Conservation (phyloP, 2,888 invertebrate species). For the Apodemia duryi region DNA sequence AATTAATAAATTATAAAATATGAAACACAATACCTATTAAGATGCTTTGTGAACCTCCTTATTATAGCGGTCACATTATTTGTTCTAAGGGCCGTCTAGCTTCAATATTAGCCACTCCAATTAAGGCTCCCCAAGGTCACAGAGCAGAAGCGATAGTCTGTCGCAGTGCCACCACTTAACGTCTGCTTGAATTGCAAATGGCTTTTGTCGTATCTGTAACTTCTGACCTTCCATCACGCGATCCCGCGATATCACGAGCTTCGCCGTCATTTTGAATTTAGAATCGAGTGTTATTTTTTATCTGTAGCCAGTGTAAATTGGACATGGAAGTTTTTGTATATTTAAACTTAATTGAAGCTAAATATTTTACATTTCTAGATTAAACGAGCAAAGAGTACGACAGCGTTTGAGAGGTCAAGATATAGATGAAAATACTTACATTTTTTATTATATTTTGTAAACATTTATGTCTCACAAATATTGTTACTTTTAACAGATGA, state of each 20-base stretch:
- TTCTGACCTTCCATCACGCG: conserved; percentile 45
- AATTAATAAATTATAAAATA: background rate
- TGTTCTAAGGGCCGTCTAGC: conserved; percentile 3
- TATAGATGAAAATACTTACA: too few species aligned
- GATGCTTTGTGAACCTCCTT: background rate
- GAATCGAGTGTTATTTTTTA: conserved; percentile 25
- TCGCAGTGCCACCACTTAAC: conserved; percentile 43
- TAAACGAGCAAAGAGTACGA: too few species aligned
- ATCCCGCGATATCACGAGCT: conserved; percentile 46
- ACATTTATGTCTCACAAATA: too few species aligned
- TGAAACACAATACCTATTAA: background rate
- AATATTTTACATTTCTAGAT: background rate
- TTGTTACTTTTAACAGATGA: too few species aligned
- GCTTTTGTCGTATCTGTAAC: conserved; percentile 35
- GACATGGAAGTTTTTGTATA: background rate
- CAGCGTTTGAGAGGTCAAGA: too few species aligned
- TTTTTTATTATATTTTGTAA: too few species aligned
- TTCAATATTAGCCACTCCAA: conserved; percentile 22
- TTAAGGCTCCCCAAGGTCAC: conserved; percentile 37
- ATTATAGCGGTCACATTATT: conserved; percentile 5
- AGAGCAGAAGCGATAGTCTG: conserved; percentile 37
- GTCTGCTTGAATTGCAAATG: conserved; percentile 48
- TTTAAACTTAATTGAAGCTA: background rate
- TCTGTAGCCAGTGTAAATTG: conserved; percentile 13
- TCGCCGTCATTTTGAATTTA: conserved; percentile 39